phyloP scores from a whole-genome alignment of 2,113 vertebrate genomes.

The Apistogramma diplotaenia region DNA sequence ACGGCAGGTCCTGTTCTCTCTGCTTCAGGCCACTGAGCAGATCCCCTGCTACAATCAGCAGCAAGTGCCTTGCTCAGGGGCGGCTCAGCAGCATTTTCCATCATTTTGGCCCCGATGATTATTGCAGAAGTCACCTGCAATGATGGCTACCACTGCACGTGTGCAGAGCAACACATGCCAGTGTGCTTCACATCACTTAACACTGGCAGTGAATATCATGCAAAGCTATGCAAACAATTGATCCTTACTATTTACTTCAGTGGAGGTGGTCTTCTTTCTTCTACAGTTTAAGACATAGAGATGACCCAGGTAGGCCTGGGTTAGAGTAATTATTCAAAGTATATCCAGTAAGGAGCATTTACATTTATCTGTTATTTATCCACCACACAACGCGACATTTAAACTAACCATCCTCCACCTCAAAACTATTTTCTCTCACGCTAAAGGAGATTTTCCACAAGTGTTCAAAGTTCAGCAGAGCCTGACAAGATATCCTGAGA shows the following conservation, averaged over 20 bases:
- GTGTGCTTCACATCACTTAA: background rate
- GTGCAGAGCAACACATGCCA: background rate
- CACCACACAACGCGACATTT: background rate
- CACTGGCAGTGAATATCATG: background rate
- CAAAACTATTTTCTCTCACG: background rate
- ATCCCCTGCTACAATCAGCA: slow-evolving; percentile 23
- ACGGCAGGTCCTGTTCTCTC: background rate
- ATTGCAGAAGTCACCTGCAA: background rate
- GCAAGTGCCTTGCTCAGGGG: slow-evolving; percentile 55
- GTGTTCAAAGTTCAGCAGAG: background rate
- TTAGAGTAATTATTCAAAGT: background rate
- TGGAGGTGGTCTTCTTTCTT: background rate
- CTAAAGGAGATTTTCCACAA: background rate
- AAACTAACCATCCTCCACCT: background rate
- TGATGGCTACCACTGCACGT: background rate
- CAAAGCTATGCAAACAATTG: slow-evolving; percentile 51
- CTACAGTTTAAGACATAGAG: background rate
- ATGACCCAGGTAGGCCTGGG: background rate
- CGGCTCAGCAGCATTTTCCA: slow-evolving; percentile 6
- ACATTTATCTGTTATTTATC: background rate
- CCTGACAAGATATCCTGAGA: too few relatives aligned
- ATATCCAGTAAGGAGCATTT: background rate
- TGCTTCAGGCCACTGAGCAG: slow-evolving; percentile 14
- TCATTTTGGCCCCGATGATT: background rate
- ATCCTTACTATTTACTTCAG: background rate